Base-by-base conservation (phyloP, 1,140 invertebrate species). In the Drosophila nasuta region DNA sequence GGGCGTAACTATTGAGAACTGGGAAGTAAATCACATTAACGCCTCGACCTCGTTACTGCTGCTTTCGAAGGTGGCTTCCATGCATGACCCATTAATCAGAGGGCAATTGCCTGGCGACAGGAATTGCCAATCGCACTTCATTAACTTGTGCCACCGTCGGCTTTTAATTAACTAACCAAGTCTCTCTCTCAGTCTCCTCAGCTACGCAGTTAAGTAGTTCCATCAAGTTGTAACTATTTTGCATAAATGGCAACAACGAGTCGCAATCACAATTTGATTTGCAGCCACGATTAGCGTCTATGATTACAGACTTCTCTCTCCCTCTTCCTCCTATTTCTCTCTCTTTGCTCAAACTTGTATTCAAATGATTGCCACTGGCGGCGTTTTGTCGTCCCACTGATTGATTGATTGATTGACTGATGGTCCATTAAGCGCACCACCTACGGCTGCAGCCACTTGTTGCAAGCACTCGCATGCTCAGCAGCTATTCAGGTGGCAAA, bases 281-380 rank as follows among this genome's bases (percentile, higher is more conserved):
- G 77, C 64, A 69, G 60, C 45, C 64, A 46, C 20, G 33, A 41
- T 38, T 57, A 15, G 54, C 41, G 3, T 43, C 41, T 13, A n/a
- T 43, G 35, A 38, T 13, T 43, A 43, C 41, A 43, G 11, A 43
- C 41, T 13, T n/a, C 41, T 0, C n/a, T 20, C 4, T n/a, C 5
- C 5, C 41, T 38, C 33, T 33, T 33, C 11, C 0, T 25, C 20
- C 0, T 0, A 41, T 10, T 43, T n/a, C 41, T 4, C 41, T 5
- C 41, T 38, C 33, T 33, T 8, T 8, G 7, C 8, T 13, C n/a
- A n/a, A 1, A 41, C 8, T 41, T n/a, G 83, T 62, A 74, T 89
- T 83, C 79, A 88, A 88, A 89, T 88, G 85, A 75, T 89, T 83
- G 83, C 83, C 80, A 78, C 63, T 82, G 80, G 83, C 80, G 72